A percentile compares a stretch with the other conserved stretches of the same genome.
phyloP scores from a whole-genome alignment of 2,113 vertebrate genomes.

The Phalacrocorax carbo region DNA sequence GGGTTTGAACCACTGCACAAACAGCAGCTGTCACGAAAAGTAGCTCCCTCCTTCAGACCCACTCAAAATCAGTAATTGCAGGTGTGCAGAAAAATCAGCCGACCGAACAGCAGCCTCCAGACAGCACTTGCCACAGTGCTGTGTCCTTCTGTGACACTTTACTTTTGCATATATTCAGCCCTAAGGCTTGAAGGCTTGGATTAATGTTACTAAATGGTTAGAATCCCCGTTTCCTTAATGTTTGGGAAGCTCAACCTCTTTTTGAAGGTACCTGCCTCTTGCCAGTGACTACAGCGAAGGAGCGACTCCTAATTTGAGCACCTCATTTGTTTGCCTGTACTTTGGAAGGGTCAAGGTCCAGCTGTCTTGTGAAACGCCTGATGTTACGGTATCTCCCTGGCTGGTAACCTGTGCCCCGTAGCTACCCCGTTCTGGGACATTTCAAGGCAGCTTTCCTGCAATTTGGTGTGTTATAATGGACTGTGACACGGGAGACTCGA shows the following conservation, averaged over 20 bases:
- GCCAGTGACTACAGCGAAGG: not conserved
- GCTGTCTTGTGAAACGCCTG: not conserved
- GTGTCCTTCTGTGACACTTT: not conserved
- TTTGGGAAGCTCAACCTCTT: not conserved
- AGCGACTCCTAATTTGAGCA: not conserved
- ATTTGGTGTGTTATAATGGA: accelerated
- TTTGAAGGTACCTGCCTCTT: not conserved
- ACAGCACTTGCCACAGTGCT: not conserved
- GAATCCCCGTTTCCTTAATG: accelerated
- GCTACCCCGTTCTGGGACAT: accelerated
- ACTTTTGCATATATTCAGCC: not conserved
- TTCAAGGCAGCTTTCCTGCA: not conserved
- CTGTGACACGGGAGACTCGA: too few species aligned
- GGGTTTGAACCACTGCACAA: not conserved
- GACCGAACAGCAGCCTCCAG: not conserved
- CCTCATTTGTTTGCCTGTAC: not conserved
- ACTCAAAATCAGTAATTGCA: not conserved
- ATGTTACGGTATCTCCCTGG: not conserved
- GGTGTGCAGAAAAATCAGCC: not conserved
- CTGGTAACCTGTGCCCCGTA: not conserved
- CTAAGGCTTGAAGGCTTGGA: not conserved
- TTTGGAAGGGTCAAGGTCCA: not conserved
- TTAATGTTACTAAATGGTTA: not conserved
- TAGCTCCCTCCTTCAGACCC: not conserved
- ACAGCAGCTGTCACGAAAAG: not conserved